Evolutionary conservation across 30 jellyfish, hydroid and myxozoan genomes (phyloP), one percentile per base, ranked within the genome.

Genomic region (Hydractinia echinata): DNA sequence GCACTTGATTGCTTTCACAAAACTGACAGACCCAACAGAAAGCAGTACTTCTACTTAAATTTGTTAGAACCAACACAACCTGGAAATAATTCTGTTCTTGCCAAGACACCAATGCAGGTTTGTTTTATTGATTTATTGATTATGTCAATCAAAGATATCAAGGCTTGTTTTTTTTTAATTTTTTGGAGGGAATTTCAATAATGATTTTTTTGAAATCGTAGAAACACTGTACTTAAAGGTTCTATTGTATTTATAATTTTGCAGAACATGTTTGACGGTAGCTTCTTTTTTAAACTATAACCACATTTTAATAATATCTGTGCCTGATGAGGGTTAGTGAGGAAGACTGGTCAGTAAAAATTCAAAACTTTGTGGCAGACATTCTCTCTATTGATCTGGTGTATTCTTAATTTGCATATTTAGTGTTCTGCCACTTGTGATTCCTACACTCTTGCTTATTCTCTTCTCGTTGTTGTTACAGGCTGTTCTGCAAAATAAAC

Each of bases 91-190:
- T 74, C 51, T 58, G 81, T 78, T 48, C 64, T 30, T 82, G 96
- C 97, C 54, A 91, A 82, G 62, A 58, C 82, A 60, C 96, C 97
- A 15, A 67, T 91, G 94, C 95, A 91, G 94, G 97, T 91, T 30
- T 30, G 2, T 18, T 10, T 14, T 13, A 11, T 21, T 14, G 44
- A 30, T 30, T 30, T 30, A 30, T 30, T 30, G 44, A 30, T 30
- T 20, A 4, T 8, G 61, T 7, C 50, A 7, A 0, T 51, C 18
- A 16, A 0, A 69, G 55, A 13, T 60, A 60, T 19, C 70, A 14
- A 14, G 18, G n/a, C 70, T 13, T 60, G 70, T 60, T 60, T 60
- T 19, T 60, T 19, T 30, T 30, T 30, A 30, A 30, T 30, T 30
- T 30, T 30, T 30, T 7, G 79, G 52, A 72, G 70, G 18, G 18